phyloP scores from a whole-genome alignment of 2,888 invertebrate species.

The Pterobdella sp. region DNA sequence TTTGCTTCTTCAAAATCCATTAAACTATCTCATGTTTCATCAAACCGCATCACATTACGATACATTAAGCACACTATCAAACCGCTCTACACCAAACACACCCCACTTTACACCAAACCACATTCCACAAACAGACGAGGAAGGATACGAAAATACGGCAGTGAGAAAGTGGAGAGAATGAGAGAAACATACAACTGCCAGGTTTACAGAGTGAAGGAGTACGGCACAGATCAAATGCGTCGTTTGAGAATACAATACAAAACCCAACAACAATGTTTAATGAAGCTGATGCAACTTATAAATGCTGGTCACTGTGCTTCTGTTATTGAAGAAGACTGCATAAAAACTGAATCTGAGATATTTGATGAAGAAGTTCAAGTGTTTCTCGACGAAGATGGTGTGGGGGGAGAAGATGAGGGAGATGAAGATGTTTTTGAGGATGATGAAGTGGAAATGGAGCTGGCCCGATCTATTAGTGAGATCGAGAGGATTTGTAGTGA shows the following conservation, averaged over 20 bases:
- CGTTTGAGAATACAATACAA: constrained; percentile 84
- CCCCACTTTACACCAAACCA: too few species aligned
- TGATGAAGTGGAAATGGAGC: constrained; percentile 7
- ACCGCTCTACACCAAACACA: background rate
- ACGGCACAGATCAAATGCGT: constrained; percentile 82
- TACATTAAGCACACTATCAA: background rate
- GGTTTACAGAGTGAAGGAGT: constrained; percentile 83
- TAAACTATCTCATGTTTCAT: too few species aligned
- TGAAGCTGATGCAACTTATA: constrained; percentile 84
- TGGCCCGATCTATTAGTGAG: constrained; percentile 11
- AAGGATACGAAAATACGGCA: constrained; percentile 83
- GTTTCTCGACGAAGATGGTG: background rate
- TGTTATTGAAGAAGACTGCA: constrained; percentile 53
- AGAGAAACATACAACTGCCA: constrained; percentile 91
- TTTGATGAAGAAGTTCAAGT: constrained; percentile 37
- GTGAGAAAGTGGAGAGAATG: constrained; percentile 79
- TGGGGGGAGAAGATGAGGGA: background rate
- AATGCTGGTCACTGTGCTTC: constrained; percentile 79
- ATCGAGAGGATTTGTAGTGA: constrained; percentile 17
- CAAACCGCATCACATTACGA: too few species aligned
- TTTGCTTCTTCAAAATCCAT: too few species aligned
- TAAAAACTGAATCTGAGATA: constrained; percentile 70
- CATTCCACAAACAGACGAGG: constrained; percentile 76
- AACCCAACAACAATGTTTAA: constrained; percentile 86
- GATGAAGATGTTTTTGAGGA: constrained; percentile 12